These are phyloP conservation scores for Engraulis encrasicolus DNA, from an alignment of 2,113 vertebrate genomes.

Conservation along the genomic window DNA sequence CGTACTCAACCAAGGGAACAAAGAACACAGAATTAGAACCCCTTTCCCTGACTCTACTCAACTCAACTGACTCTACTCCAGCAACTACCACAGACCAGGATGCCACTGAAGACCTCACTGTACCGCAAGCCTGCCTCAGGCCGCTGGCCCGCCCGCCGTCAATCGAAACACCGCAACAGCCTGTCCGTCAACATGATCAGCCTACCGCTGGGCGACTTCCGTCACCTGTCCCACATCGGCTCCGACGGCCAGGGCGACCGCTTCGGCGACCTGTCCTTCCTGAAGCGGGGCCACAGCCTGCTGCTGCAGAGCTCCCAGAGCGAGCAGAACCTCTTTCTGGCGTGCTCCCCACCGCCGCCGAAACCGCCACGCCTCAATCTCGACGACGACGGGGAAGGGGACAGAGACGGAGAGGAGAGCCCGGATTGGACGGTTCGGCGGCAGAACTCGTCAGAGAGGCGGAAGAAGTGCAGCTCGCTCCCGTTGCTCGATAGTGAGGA, in stretches of 20 bases:
- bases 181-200: constrained; percentile 80
- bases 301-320: constrained; percentile 78
- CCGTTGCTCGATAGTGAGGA: constrained; percentile 70
- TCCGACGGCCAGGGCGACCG: constrained; percentile 64
- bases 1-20: neutral
- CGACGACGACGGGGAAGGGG: constrained; percentile 63
- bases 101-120: constrained; percentile 68
- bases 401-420: constrained; percentile 42
- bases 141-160: constrained; percentile 61
- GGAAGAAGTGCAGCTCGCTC: constrained; percentile 71
- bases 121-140: constrained; percentile 60
- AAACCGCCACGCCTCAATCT: constrained; percentile 91
- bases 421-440: constrained; percentile 39
- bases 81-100: constrained; percentile 47
- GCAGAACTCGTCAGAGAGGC: constrained; percentile 47
- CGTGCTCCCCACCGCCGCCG: constrained; percentile 81
- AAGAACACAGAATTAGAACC: neutral
- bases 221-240: constrained; percentile 76
- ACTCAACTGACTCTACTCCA: too few species aligned
- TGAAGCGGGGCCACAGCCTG: constrained; percentile 67
- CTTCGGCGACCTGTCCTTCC: constrained; percentile 79
- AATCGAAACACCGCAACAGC: constrained; percentile 58
- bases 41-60: too few species aligned
- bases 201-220: constrained; percentile 76
- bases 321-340: constrained; percentile 80